phyloP scores from a whole-genome alignment of 2,113 vertebrate genomes.

The Ursus arctos region DNA sequence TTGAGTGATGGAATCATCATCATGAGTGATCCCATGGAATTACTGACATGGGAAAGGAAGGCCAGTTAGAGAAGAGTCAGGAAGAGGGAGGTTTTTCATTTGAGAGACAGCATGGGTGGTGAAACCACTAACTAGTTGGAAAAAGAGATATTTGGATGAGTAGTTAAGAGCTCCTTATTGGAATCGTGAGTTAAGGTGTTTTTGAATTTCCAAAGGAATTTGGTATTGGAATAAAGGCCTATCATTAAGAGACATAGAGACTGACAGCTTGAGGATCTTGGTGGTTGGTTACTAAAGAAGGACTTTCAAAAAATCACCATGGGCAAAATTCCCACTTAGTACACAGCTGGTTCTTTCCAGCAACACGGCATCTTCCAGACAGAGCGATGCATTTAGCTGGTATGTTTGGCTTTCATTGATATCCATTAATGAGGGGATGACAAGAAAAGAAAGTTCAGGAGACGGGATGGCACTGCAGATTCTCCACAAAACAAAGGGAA shows the following conservation, averaged over 20 bases:
- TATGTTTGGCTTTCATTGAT: background rate
- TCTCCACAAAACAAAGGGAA: background rate
- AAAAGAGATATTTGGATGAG: background rate
- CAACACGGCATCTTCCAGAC: background rate
- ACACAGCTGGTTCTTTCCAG: background rate
- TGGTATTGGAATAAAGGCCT: background rate
- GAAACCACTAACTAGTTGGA: too few relatives aligned
- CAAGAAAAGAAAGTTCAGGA: background rate
- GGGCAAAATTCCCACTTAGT: background rate
- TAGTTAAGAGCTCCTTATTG: background rate
- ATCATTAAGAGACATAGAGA: background rate
- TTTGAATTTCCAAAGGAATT: background rate
- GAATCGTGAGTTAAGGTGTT: background rate
- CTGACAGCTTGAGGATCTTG: background rate
- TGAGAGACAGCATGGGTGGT: fast-evolving
- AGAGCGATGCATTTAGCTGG: background rate
- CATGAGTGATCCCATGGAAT: too few relatives aligned
- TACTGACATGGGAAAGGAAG: too few relatives aligned
- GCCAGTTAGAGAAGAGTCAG: background rate
- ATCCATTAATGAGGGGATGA: background rate
- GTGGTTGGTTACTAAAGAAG: background rate
- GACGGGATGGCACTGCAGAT: too few relatives aligned
- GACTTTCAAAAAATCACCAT: background rate
- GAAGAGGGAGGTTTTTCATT: background rate
- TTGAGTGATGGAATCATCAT: background rate